Evolutionary conservation across 1,140 invertebrate species (phyloP), one percentile per base, ranked within the genome.

Genomic region (Atta colombica): DNA sequence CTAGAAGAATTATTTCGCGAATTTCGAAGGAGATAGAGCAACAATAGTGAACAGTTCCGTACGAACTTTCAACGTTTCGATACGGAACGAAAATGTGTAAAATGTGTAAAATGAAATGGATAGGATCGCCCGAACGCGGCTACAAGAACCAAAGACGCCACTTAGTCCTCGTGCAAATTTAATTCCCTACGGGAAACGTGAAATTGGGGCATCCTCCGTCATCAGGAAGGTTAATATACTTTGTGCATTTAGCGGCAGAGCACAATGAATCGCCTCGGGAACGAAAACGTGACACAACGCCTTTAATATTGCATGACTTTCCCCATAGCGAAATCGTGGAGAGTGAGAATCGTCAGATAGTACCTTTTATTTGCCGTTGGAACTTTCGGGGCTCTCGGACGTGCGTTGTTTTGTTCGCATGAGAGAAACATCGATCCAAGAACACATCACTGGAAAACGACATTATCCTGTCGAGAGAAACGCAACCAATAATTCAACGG

Each of bases 141-240:
- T 69, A 75, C 65, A 53, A 51, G 87, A 87, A 91, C 89, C 87
- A 90, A 91, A 89, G 82, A 88, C 78, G 74, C 90, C 90, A 91
- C 90, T 91, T 91, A 91, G 90, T 84, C 75, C 88, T 91, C 78
- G 86, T 91, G 90, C 75, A 91, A 91, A 91, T 91, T 91, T 91
- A 89, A 91, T 91, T 91, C 84, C 68, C 75, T 53, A 74, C 55
- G 60, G 51, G 89, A 55, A 65, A 85, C 74, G 74, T 35, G 68
- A 88, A 91, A 91, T 88, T 91, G 87, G 84, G 89, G 25, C 87
- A 88, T 78, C 66, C 66, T 69, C 21, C 81, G 71, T 86, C 63
- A 66, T 60, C 45, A 77, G 49, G 55, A 55, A 25, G 68, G 60
- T 72, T 85, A 58, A 84, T 61, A 89, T 86, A 60, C 81, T 78